Percentiles rank a stretch among this genome's conserved stretches.
Evolutionary conservation across 1,140 invertebrate genomes (phyloP).

Genomic region (Agrypnia vestita): DNA sequence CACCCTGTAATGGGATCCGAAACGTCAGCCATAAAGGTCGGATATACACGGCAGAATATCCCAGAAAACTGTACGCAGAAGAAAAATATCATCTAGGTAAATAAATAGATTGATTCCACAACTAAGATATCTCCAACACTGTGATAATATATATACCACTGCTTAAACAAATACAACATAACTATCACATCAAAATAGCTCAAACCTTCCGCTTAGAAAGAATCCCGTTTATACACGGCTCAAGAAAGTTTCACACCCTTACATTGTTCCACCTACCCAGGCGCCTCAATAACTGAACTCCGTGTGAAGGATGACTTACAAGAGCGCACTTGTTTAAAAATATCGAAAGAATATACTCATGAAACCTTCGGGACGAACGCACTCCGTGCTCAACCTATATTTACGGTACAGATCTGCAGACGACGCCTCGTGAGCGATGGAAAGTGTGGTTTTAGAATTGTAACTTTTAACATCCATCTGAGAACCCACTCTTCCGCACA

Average conservation of each 20-base stretch:
- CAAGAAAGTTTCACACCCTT: not conserved
- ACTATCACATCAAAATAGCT: too few relatives aligned
- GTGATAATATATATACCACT: too few relatives aligned
- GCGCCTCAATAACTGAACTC: constrained; percentile 18
- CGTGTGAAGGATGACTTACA: constrained; percentile 55
- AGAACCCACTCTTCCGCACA: constrained; percentile 24
- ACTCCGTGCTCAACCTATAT: not conserved
- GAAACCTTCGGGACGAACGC: not conserved
- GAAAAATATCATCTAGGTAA: too few relatives aligned
- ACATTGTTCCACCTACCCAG: not conserved
- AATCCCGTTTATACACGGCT: constrained; percentile 2
- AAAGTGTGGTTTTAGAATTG: not conserved
- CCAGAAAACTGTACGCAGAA: too few relatives aligned
- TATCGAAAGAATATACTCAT: not conserved
- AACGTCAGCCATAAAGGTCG: too few relatives aligned
- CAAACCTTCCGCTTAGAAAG: too few relatives aligned
- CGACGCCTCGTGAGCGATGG: not conserved
- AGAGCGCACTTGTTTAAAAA: constrained; percentile 17
- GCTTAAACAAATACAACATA: too few relatives aligned
- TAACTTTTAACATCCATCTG: constrained; percentile 14
- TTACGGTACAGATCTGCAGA: not conserved
- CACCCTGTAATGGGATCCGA: too few relatives aligned
- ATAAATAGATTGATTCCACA: too few relatives aligned
- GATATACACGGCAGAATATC: too few relatives aligned
- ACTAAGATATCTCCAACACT: too few relatives aligned